Conservation (phyloP, 2,113 vertebrate species). For the Phycodurus eques region DNA sequence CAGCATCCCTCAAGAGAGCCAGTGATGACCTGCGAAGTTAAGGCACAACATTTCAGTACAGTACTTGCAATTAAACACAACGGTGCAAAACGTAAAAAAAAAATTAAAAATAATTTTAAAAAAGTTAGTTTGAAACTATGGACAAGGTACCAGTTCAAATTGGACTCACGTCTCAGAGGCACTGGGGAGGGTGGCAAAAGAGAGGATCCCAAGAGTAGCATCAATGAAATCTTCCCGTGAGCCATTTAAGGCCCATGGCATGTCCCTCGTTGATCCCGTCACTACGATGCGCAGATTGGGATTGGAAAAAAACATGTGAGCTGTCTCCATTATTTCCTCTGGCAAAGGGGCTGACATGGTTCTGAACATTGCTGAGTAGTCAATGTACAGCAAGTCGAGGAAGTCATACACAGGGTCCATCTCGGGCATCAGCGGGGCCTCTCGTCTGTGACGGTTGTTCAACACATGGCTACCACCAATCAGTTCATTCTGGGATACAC, state of each 20-base stretch:
- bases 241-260: slow-evolving; percentile 41
- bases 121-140: background rate
- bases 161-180: slow-evolving; percentile 38
- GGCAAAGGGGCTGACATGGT: slow-evolving; percentile 40
- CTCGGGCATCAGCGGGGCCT: slow-evolving; percentile 7
- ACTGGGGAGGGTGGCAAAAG: slow-evolving; percentile 52
- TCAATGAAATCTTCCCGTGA: slow-evolving; percentile 55
- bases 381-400: slow-evolving; percentile 58
- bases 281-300: slow-evolving; percentile 62
- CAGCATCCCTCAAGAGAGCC: slow-evolving; percentile 46
- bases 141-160: background rate
- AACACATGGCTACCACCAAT: background rate
- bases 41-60: background rate
- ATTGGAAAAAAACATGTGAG: slow-evolving; percentile 62
- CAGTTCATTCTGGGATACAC: slow-evolving; percentile 8
- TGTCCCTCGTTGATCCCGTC: slow-evolving; percentile 45
- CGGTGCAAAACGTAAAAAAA: background rate
- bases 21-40: slow-evolving; percentile 47
- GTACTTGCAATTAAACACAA: background rate
- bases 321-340: slow-evolving; percentile 63
- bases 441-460: slow-evolving; percentile 18
- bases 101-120: background rate
- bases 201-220: slow-evolving; percentile 47
- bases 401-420: slow-evolving; percentile 64
- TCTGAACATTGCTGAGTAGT: slow-evolving; percentile 61